Evolutionary conservation across 2,888 invertebrate species (phyloP).

Genomic region (Resseliella maxima): DNA sequence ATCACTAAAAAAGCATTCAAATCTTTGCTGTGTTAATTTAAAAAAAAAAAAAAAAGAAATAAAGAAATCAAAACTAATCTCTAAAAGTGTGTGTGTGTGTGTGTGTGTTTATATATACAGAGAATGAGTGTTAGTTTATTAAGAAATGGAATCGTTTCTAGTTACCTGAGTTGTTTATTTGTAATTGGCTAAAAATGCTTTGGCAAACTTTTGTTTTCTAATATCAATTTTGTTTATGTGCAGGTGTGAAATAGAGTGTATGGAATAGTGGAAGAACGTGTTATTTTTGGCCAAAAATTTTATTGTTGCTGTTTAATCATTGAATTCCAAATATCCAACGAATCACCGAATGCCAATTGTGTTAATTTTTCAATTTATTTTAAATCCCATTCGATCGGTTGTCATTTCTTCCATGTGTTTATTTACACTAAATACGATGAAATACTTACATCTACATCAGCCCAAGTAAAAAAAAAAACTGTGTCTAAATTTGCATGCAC

Average conservation of each 20-base stretch:
- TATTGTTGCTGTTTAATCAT: not conserved
- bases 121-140: not conserved
- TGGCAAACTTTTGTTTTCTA: not conserved
- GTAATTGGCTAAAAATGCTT: not conserved
- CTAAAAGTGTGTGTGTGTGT: not conserved
- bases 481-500: slow-evolving; percentile 11
- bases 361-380: not conserved
- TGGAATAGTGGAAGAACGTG: not conserved
- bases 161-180: slow-evolving; percentile 9
- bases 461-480: slow-evolving; percentile 1
- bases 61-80: not conserved
- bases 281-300: not conserved
- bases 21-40: not conserved
- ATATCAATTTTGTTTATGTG: slow-evolving; percentile 3
- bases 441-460: slow-evolving; percentile 37
- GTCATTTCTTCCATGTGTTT: not conserved
- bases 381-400: not conserved
- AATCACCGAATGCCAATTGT: slow-evolving; percentile 21
- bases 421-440: not conserved
- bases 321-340: not conserved
- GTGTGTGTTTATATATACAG: not conserved
- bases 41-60: not conserved
- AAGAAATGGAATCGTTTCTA: slow-evolving; percentile 1
- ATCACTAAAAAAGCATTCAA: not conserved
- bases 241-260: not conserved